Evolutionary conservation across 2,113 vertebrate genomes (phyloP), one percentile per base, ranked within the genome.

Genomic region (Myotis brandtii): DNA sequence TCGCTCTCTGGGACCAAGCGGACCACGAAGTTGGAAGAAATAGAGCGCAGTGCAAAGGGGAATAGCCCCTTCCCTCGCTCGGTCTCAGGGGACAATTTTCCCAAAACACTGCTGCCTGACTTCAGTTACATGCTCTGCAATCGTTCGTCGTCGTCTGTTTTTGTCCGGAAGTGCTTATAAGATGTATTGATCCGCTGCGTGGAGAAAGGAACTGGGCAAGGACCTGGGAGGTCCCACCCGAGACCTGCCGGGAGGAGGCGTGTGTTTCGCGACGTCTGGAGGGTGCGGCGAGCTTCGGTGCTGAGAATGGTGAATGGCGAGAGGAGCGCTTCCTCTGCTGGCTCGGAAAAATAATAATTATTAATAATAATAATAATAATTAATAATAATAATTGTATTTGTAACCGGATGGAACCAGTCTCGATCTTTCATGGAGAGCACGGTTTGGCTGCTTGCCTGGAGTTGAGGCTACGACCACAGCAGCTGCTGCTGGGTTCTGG

Each of bases 251-350:
- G 69, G 87, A 3, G 64, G 64, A 69, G 88, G 88, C 66, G 12
- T 37, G 7, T 2, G 18, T 54, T 48, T 0, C 1, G 37, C 5
- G 1, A 10, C 12, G n/a, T 8, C 43, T 0, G 2, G 85, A 50
- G 13, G 43, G 46, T 0, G 8, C 12, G 4, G 18, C 11, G 0
- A 18, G 25, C 64, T 32, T 27, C 6, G 5, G 4, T 1, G 85
- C 81, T 0, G 32, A 64, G 32, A 50, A 10, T 0, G 9, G 83
- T 3, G 86, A 43, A 32, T 0, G 4, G 21, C 6, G 1, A 21
- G 34, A 5, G 20, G 20, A 21, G 43, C 9, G 21, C 32, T 50
- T n/a, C 6, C 0, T 40, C 69, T 6, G 40, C 25, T 0, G 27
- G 76, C 27, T 66, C 17, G 20, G n/a, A 17, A 17, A 23, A 6